Conservation (phyloP, 1,140 invertebrate species). For the Drosophila funebris region DNA sequence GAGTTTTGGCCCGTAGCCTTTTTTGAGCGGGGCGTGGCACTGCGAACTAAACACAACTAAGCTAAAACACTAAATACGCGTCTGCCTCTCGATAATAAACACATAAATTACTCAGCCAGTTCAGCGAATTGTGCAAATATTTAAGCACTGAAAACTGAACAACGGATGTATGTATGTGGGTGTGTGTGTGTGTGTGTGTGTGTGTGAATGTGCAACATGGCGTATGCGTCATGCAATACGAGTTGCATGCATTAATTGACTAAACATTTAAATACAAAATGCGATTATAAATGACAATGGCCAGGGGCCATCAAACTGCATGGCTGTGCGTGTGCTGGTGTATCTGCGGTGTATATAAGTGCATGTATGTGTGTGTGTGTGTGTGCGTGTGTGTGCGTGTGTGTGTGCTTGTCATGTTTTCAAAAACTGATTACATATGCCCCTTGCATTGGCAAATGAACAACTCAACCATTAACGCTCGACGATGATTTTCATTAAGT, state of each 20-base stretch:
- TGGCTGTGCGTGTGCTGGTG: background rate
- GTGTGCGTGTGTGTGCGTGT: background rate
- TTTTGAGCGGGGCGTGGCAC: conserved; percentile 9
- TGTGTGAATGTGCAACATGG: conserved; percentile 43
- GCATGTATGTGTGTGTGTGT: background rate
- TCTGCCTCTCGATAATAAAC: conserved; percentile 52
- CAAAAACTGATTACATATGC: conserved; percentile 66
- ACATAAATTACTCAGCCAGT: conserved; percentile 64
- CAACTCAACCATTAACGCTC: conserved; percentile 18
- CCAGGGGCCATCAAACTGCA: background rate
- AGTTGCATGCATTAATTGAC: conserved; percentile 67
- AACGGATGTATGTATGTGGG: background rate
- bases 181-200: background rate
- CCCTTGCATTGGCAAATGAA: conserved; percentile 35
- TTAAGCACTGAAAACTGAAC: conserved; percentile 18
- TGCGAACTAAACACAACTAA: conserved; percentile 29
- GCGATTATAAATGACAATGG: conserved; percentile 68
- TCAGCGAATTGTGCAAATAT: conserved; percentile 57
- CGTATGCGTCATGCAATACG: conserved; percentile 57
- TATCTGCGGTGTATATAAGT: background rate
- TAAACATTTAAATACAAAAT: conserved; percentile 78
- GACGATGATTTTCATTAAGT: conserved; percentile 40
- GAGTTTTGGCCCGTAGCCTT: conserved; percentile 17
- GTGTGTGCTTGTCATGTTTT: conserved; percentile 25
- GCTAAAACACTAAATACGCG: conserved; percentile 39